phyloP scores from a whole-genome alignment of 35 echinoderm and acorn worm genomes.

The Amphiura filiformis region DNA sequence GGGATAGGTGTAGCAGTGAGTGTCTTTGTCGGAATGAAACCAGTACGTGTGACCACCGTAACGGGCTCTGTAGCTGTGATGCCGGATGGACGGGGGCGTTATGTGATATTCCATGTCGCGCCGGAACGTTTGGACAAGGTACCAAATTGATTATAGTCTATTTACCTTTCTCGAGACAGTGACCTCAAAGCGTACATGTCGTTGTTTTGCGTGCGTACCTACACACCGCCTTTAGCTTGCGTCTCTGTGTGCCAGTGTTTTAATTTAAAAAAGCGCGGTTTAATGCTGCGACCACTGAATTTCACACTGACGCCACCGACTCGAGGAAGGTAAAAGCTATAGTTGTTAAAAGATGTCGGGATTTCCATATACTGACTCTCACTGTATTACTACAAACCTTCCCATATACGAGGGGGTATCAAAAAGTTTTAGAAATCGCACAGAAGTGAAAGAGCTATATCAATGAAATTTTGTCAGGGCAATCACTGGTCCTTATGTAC shows the following conservation, averaged over 20 bases:
- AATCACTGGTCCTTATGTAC: too few relatives aligned
- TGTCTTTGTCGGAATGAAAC: constrained; percentile 42
- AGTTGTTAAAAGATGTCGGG: too few relatives aligned
- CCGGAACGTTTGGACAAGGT: constrained; percentile 49
- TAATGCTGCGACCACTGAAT: too few relatives aligned
- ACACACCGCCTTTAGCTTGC: background rate
- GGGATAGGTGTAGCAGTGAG: constrained; percentile 5
- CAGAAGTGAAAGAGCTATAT: too few relatives aligned
- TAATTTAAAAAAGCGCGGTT: background rate
- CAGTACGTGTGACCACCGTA: constrained; percentile 6
- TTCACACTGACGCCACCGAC: too few relatives aligned
- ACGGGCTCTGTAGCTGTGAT: constrained; percentile 42
- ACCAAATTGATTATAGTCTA: too few relatives aligned
- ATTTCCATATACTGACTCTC: too few relatives aligned
- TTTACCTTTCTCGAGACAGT: background rate
- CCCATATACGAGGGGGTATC: too few relatives aligned
- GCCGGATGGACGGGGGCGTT: constrained; percentile 44
- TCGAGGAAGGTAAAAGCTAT: background rate
- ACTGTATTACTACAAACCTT: too few relatives aligned
- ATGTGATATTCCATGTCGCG: constrained; percentile 37
- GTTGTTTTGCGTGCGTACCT: background rate
- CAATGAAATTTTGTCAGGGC: too few relatives aligned
- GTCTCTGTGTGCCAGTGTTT: background rate
- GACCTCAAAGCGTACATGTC: background rate
- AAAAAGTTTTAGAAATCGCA: too few relatives aligned